Evolutionary conservation across 1,140 invertebrate species (phyloP).

Genomic region (Aphelenchoides besseyi): DNA sequence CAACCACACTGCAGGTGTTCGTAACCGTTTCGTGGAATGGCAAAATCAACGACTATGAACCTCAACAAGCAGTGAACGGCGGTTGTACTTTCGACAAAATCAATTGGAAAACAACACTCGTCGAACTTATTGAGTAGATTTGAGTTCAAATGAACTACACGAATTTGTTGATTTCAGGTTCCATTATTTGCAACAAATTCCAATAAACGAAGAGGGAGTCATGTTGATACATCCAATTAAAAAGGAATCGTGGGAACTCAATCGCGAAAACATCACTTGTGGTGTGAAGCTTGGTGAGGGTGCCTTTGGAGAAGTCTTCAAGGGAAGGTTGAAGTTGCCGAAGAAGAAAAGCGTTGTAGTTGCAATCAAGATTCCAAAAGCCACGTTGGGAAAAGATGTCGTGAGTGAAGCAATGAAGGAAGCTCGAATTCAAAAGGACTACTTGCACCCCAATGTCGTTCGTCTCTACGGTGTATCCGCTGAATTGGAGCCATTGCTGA

Average conservation of each 20-base stretch:
- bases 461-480: slow-evolving; percentile 44
- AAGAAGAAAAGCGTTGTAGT: slow-evolving; percentile 41
- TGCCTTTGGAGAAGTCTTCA: slow-evolving; percentile 37
- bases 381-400: slow-evolving; percentile 36
- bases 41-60: too few relatives aligned
- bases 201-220: too few relatives aligned
- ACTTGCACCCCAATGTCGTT: slow-evolving; percentile 41
- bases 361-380: slow-evolving; percentile 38
- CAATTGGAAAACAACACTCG: too few relatives aligned
- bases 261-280: slow-evolving; percentile 20
- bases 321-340: slow-evolving; percentile 29
- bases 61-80: too few relatives aligned
- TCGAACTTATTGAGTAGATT: slow-evolving; percentile 20
- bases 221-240: too few relatives aligned
- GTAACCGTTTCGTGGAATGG: background rate
- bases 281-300: slow-evolving; percentile 38
- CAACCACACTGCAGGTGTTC: slow-evolving; percentile 14
- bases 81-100: too few relatives aligned
- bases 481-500: too few relatives aligned
- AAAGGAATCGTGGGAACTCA: too few relatives aligned
- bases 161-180: too few relatives aligned
- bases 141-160: too few relatives aligned
- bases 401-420: slow-evolving; percentile 43
- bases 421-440: slow-evolving; percentile 34
- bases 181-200: too few relatives aligned